phyloP scores from a whole-genome alignment of 2,888 invertebrate genomes.

The Augiades crinisus region DNA sequence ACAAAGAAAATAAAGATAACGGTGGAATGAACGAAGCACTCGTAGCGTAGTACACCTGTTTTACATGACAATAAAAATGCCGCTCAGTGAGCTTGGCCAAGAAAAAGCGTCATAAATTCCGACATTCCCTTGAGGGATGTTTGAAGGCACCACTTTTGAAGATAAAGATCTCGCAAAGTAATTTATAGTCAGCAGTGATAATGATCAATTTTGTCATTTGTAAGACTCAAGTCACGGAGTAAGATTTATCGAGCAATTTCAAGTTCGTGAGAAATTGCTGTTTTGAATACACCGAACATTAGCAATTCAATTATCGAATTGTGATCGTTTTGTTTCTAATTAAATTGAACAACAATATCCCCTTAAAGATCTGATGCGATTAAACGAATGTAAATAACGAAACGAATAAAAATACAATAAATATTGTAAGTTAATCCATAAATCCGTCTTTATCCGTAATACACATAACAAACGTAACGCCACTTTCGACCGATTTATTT shows the following conservation, averaged over 20 bases:
- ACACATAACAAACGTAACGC: not conserved
- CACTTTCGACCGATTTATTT: not conserved
- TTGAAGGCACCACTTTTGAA: conserved; percentile 6
- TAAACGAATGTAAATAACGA: too few species aligned
- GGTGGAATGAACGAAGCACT: not conserved
- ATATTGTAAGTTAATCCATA: too few species aligned
- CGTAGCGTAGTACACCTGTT: conserved; percentile 15
- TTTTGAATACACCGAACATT: conserved; percentile 8
- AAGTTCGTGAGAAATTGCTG: not conserved
- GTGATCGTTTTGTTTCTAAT: too few species aligned
- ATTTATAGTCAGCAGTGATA: conserved; percentile 15
- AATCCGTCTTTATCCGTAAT: not conserved
- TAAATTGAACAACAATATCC: too few species aligned
- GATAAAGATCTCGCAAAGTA: conserved; percentile 20
- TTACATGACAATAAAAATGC: conserved; percentile 22
- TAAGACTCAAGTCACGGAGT: conserved; percentile 1
- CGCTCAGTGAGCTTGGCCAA: not conserved
- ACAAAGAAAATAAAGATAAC: not conserved
- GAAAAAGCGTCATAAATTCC: conserved; percentile 10
- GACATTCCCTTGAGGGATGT: conserved; percentile 7
- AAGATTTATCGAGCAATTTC: conserved; percentile 3
- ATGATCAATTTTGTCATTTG: conserved; percentile 9
- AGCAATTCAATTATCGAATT: conserved; percentile 7
- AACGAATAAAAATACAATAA: too few species aligned
- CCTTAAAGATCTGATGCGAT: too few species aligned